Conservation (phyloP, 2,797 vertebrate genomes). For the Phaenicophaeus curvirostris region DNA sequence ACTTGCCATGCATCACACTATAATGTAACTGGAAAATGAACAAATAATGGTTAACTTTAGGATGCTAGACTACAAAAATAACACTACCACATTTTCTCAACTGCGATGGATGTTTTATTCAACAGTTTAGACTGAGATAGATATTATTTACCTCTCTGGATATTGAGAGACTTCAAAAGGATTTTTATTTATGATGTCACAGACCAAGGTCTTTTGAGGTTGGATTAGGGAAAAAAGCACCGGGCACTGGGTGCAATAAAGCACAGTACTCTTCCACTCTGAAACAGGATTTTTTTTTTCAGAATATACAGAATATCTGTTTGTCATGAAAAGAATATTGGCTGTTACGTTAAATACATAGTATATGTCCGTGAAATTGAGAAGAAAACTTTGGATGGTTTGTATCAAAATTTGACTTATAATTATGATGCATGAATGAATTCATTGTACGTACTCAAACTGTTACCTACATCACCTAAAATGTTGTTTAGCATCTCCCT, state of each 20-base stretch:
- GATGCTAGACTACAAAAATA: not conserved
- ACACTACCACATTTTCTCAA: not conserved
- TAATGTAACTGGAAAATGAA: not conserved
- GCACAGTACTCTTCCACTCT: conserved; percentile 32
- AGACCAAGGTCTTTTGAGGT: conserved; percentile 30
- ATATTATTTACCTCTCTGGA: not conserved
- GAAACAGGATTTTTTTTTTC: not conserved
- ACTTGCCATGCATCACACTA: not conserved
- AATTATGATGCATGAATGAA: not conserved
- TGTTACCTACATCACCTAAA: not conserved
- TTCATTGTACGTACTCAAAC: not conserved
- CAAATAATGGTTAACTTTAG: not conserved
- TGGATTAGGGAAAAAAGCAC: not conserved
- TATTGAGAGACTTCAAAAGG: not conserved
- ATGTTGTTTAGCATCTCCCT: not conserved
- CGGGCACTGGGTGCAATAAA: not conserved
- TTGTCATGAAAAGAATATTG: not conserved
- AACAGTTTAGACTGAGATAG: not conserved
- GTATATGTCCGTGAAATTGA: not conserved
- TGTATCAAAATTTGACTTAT: not conserved
- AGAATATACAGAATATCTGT: not conserved
- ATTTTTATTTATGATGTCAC: not conserved
- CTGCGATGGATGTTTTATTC: not conserved
- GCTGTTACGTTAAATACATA: not conserved
- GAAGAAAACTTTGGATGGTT: not conserved